Conservation (phyloP, 2,113 vertebrate genomes). For the Myocastor coypus region DNA sequence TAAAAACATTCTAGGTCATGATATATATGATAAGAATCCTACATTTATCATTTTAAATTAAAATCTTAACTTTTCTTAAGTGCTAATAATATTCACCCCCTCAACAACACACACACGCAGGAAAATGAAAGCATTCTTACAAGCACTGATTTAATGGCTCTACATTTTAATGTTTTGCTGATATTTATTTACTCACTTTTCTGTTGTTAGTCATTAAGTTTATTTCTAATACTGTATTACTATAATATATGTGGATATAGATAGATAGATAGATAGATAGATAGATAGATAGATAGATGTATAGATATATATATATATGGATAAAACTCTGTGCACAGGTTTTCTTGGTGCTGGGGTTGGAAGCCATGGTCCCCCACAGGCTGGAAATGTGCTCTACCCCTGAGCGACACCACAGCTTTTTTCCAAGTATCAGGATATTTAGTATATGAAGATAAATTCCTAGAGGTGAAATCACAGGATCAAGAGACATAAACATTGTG, state of each 20-base stretch:
- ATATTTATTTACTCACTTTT: slow-evolving; percentile 39
- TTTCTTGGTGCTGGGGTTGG: neutral
- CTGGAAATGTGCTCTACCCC: neutral
- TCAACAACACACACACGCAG: neutral
- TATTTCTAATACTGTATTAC: slow-evolving; percentile 6
- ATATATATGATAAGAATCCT: neutral
- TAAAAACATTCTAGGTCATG: neutral
- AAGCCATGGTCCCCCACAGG: neutral
- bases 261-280: neutral
- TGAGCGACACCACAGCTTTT: neutral
- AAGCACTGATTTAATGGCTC: neutral
- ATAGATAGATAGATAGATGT: neutral
- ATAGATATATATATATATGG: neutral
- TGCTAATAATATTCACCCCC: neutral
- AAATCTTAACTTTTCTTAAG: neutral
- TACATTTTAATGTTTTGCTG: neutral
- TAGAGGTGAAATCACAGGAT: neutral
- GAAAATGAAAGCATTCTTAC: neutral
- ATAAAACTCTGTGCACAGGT: neutral
- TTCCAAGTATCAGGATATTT: slow-evolving; percentile 11
- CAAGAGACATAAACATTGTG: neutral
- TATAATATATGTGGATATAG: too few species aligned
- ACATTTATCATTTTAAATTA: slow-evolving; percentile 11
- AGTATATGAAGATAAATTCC: neutral
- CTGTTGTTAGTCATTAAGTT: neutral